Base-by-base conservation (phyloP, 2,888 invertebrate species). In the Cheilosia impressa region DNA sequence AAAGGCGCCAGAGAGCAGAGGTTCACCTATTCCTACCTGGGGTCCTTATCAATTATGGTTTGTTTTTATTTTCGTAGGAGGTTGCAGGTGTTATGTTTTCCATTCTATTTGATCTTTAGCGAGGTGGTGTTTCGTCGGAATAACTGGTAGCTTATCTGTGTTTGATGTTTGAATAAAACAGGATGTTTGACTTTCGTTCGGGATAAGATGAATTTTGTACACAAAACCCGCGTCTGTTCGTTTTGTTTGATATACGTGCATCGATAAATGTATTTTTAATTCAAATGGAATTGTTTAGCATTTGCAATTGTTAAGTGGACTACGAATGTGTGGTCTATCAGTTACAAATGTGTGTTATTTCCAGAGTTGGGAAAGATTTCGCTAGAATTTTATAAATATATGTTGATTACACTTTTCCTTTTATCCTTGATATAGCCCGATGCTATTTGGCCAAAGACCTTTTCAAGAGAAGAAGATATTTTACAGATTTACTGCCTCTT, bases 41-140 rank as follows among this genome's bases (percentile, higher is more conserved):
- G 15, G 34, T 71, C 15, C 58, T 71, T 58, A 71, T 58, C 58
- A 71, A 41, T 60, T 71, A 41, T 58, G 65, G 65, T 41, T 57
- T 65, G 17, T 47, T 65, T 34, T 24, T 34, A 5, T 22, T 55
- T 63, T 63, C 17, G 57, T 50, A 53, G 45, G 65, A 57, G 57
- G 58, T 41, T 34, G 50, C 75, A 75, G 75, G 75, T 75, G 75
- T 34, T 38, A 19, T 17, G 13, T 43, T 27, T 62, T 58, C 15
- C 4, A 1, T 43, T 69, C 10, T 57, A 10, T 69, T 57, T 69
- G 57, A 47, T 69, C 22, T 69, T 22, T 22, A 47, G 45, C 69
- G 55, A 15, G 43, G 17, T 31, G 5, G 4, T 15, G 17, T 47
- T 34, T 47, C n/a, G 7, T 22, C 9, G 17, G 9, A 65, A 52